These are phyloP conservation scores for Otocyon megalotis DNA, from an alignment of 2,113 vertebrate genomes.

Conservation along the genomic window DNA sequence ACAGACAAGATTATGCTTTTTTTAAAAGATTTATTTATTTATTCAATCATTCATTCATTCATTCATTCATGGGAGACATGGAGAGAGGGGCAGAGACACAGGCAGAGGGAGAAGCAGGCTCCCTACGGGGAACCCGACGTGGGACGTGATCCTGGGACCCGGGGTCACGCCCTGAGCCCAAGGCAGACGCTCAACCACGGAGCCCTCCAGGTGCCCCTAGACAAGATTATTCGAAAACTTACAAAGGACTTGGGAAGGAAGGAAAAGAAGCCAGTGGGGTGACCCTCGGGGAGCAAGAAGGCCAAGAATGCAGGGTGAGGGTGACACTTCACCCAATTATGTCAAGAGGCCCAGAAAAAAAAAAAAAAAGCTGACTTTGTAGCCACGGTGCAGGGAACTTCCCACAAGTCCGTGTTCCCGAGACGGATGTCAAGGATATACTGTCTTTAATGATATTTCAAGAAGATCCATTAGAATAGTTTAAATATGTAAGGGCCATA, in stretches of 20 bases:
- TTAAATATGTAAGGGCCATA: not conserved
- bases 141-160: no score
- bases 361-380: not conserved
- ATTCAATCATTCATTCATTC: no score
- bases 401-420: no score
- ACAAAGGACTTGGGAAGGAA: not conserved
- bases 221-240: not conserved
- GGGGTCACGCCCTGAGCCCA: no score
- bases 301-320: accelerated
- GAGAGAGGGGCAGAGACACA: no score
- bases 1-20: not conserved
- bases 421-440: not conserved
- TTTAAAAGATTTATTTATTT: no score
- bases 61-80: no score
- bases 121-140: no score
- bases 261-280: not conserved
- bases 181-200: no score
- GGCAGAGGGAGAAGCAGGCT: no score
- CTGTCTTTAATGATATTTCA: not conserved
- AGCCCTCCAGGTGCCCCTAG: not conserved
- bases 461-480: not conserved
- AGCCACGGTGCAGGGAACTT: not conserved
- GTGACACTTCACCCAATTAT: accelerated
- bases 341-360: not conserved
- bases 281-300: not conserved